Base-by-base conservation (phyloP, 2,888 invertebrate species). In the Ferrisia virgata region DNA sequence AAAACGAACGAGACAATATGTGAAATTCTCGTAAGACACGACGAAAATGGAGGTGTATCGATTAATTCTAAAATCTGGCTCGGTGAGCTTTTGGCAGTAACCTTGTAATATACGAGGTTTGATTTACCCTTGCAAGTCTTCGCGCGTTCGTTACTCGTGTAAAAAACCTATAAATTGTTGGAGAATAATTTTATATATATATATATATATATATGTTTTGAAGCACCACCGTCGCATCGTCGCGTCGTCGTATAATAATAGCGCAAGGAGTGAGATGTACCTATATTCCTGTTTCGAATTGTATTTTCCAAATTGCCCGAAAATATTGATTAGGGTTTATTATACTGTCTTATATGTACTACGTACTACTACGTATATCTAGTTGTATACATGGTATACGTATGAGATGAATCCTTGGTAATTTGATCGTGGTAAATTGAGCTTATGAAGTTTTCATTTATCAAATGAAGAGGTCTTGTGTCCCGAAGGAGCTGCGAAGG, bases 101-200 rank as follows among this genome's bases (percentile, higher is more conserved):
- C 72, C 72, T 76, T 76, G 72, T 28, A 33, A 72, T 33, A 31
- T 9, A 18, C 2, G 33, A 36, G 36, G 72, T 76, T 76, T 15
- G 28, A n/a, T 76, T 22, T 76, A 76, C 64, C 72, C 18, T 76
- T 36, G 18, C 72, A 76, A 76, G 72, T 76, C 72, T 76, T 76
- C 69, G 11, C 25, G 64, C 64, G 2, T n/a, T 64, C n/a, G n/a
- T n/a, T n/a, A 64, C 31, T 64, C 64, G 64, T 64, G 64, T 64
- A 64, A 25, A 64, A 64, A 64, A 28, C 58, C 58, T 25, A 58
- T 58, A 25, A 58, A 58, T 58, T 25, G 22, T 22, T 58, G 8
- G 58, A 25, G 58, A 9, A 13, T 58, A 25, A 58, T 58, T 58
- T 58, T 58, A n/a, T n/a, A n/a, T n/a, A n/a, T n/a, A n/a, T n/a